These are phyloP conservation scores for Tigriopus californicus DNA, from an alignment of 2,888 invertebrate genomes.

Conservation along the genomic window DNA sequence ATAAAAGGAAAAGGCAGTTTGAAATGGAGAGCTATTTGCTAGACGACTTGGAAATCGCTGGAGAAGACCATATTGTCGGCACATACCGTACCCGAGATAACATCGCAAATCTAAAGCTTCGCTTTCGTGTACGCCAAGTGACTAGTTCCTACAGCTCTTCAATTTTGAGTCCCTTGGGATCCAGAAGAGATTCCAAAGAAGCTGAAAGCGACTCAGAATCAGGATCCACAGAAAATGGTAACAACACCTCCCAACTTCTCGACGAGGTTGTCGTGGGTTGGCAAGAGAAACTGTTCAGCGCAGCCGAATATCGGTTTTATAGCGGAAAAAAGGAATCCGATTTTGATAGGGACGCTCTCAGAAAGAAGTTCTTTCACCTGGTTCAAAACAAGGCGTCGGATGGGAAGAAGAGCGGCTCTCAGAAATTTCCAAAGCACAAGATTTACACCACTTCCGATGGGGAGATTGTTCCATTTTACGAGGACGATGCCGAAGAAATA, in stretches of 20 bases:
- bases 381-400: no score
- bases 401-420: no score
- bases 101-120: not conserved
- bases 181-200: not conserved
- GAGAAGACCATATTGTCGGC: not conserved
- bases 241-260: not conserved
- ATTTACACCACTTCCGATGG: constrained; percentile 7
- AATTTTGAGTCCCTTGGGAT: not conserved
- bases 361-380: constrained; percentile 4
- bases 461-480: not conserved
- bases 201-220: not conserved
- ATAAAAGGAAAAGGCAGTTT: no score
- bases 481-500: not conserved
- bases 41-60: no score
- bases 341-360: constrained; percentile 1
- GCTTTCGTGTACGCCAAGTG: not conserved
- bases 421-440: not conserved
- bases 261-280: not conserved
- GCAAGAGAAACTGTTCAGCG: constrained; percentile 5
- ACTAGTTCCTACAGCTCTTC: not conserved
- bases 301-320: not conserved
- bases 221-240: not conserved
- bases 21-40: no score
- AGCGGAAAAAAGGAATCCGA: not conserved
- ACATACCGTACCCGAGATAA: not conserved